Base-by-base conservation (phyloP, 2,888 invertebrate species). In the Lottia gigantea region DNA sequence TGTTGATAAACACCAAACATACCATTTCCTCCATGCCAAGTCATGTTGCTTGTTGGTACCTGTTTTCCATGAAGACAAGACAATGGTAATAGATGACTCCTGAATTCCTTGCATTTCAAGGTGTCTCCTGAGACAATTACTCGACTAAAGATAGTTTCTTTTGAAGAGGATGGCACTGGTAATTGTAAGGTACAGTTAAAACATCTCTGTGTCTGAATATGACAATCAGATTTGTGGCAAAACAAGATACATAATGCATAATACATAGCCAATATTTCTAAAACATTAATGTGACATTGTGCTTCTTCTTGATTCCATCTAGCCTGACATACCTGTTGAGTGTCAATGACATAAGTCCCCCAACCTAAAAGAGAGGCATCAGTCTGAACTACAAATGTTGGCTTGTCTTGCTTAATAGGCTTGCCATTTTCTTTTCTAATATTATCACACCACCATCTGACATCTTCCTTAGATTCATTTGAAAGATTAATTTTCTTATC, bases 51-150 rank as follows among this genome's bases (percentile, higher is more conserved):
- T 55, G 19, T 19, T 55, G n/a, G 55, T 55, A 12, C 55, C 55
- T 19, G n/a, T 55, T 19, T 15, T n/a, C 55, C 23, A 55, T 11
- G 55, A 55, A 12, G 8, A 14, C 2, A 19, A 11, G 62, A 65
- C 12, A 68, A 61, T 23, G n/a, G 16, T 66, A 23, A 68, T 68
- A 74, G 16, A 31, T 55, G 19, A 19, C 55, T 55, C 55, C 14
- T 11, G 23, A 55, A 55, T 19, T 11, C 49, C n/a, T 49, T 16
- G 49, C 49, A 49, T 49, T 19, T 49, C 19, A 49, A 49, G 49
- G 16, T n/a, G 19, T 49, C 19, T 14, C n/a, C 49, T n/a, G 49
- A 49, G 7, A 49, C 49, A 49, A 19, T 49, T 8, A 49, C 49
- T 49, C n/a, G 49, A 19, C 49, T 16, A 49, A 49, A 49, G 49